Evolutionary conservation across 37 sponge, comb jelly and placozoan genomes (phyloP).

Genomic region (Aphrocallistes beatrix): DNA sequence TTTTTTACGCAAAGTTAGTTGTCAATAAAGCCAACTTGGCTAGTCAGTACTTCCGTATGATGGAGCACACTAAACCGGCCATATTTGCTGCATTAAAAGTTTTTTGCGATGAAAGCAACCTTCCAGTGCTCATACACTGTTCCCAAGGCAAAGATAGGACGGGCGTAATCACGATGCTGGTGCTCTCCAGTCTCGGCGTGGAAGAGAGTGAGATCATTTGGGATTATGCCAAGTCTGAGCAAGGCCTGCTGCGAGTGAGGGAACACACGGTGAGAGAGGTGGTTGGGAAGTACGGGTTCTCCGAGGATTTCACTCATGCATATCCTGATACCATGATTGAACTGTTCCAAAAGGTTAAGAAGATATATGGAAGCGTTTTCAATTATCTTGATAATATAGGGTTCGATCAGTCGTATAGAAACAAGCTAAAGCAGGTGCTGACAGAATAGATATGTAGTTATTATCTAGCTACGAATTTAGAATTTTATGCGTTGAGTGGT

Average conservation of each 20-base stretch:
- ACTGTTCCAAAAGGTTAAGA: constrained; percentile 29
- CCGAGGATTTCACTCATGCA: constrained; percentile 43
- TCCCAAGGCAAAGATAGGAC: constrained; percentile 83
- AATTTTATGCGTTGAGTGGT: too few species aligned
- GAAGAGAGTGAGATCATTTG: constrained; percentile 49
- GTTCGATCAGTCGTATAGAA: background rate
- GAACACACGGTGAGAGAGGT: constrained; percentile 52
- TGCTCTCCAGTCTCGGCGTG: constrained; percentile 52
- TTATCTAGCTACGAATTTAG: too few species aligned
- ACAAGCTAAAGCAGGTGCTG: background rate
- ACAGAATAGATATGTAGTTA: too few species aligned
- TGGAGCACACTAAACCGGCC: constrained; percentile 48
- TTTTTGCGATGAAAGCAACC: constrained; percentile 29
- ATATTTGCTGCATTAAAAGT: constrained; percentile 41
- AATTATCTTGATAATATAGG: background rate
- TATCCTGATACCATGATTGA: constrained; percentile 56
- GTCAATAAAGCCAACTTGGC: constrained; percentile 35
- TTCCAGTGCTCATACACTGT: constrained; percentile 65
- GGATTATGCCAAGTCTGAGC: constrained; percentile 66
- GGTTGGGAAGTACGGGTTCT: constrained; percentile 50
- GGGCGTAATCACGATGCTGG: constrained; percentile 46
- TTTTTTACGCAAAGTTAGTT: constrained; percentile 40
- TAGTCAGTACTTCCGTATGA: constrained; percentile 48
- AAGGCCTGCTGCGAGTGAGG: constrained; percentile 52
- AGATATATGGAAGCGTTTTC: constrained; percentile 30